A percentile compares a stretch with the other conserved stretches of the same genome.
Conservation (phyloP, 2,888 invertebrate genomes). For the Heliconius cydno region DNA sequence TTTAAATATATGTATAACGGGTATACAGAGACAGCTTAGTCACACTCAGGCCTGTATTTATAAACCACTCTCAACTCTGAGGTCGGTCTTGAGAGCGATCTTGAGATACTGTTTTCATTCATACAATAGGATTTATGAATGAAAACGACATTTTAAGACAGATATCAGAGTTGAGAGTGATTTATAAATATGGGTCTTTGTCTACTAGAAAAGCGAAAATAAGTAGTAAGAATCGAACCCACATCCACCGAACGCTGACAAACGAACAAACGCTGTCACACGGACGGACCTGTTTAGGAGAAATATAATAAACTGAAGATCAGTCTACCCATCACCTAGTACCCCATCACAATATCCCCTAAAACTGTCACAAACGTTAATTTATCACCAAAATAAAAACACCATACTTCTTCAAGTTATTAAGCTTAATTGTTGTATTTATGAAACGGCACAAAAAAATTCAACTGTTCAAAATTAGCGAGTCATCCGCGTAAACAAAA, state of each 20-base stretch:
- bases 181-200: no score
- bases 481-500: slow-evolving; percentile 42
- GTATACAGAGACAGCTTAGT: no score
- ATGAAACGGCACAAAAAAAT: slow-evolving; percentile 32
- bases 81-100: no score
- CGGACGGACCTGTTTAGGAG: background rate
- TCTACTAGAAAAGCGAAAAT: no score
- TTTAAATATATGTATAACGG: no score
- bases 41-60: no score
- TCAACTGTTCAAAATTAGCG: slow-evolving; percentile 33
- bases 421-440: slow-evolving; percentile 36
- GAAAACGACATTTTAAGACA: no score
- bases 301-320: background rate
- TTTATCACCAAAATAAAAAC: slow-evolving; percentile 18
- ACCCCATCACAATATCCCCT: no score
- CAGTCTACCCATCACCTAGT: background rate
- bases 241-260: background rate
- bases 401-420: slow-evolving; percentile 26
- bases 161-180: no score
- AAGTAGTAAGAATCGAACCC: background rate
- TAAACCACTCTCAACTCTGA: no score
- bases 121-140: no score
- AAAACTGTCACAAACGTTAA: slow-evolving; percentile 16
- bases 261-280: background rate
- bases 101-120: no score